Conservation (phyloP, 1,140 invertebrate species). For the Sycobia sp. region DNA sequence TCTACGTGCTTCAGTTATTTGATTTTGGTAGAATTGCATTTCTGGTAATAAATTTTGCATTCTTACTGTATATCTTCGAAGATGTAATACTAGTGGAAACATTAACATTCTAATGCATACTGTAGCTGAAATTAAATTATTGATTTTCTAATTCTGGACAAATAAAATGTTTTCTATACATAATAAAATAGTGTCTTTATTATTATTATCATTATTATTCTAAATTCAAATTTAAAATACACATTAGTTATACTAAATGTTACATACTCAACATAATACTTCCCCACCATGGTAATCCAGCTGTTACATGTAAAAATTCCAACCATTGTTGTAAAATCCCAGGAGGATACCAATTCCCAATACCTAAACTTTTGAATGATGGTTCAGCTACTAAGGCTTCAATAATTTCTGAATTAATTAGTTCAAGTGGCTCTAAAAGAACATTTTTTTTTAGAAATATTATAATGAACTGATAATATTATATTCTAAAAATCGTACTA, state of each 20-base stretch:
- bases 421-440: constrained; percentile 27
- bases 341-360: constrained; percentile 79
- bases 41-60: constrained; percentile 84
- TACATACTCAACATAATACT: constrained; percentile 74
- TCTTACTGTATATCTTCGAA: constrained; percentile 77
- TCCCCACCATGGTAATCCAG: constrained; percentile 90
- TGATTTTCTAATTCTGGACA: too few relatives aligned
- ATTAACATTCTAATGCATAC: constrained; percentile 72
- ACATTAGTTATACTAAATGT: constrained; percentile 10
- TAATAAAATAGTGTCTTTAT: too few relatives aligned
- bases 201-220: too few relatives aligned
- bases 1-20: constrained; percentile 82
- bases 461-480: neutral
- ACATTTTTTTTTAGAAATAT: neutral
- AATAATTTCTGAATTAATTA: constrained; percentile 49
- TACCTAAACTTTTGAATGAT: constrained; percentile 77
- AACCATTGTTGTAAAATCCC: constrained; percentile 80
- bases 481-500: constrained; percentile 18
- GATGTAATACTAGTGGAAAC: constrained; percentile 82
- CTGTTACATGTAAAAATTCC: constrained; percentile 79
- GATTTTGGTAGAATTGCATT: constrained; percentile 77
- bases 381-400: constrained; percentile 69
- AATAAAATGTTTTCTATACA: too few relatives aligned
- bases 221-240: too few relatives aligned
- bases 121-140: constrained; percentile 78